phyloP scores from a whole-genome alignment of 2,888 invertebrate genomes.

The Oscheius sp. region DNA sequence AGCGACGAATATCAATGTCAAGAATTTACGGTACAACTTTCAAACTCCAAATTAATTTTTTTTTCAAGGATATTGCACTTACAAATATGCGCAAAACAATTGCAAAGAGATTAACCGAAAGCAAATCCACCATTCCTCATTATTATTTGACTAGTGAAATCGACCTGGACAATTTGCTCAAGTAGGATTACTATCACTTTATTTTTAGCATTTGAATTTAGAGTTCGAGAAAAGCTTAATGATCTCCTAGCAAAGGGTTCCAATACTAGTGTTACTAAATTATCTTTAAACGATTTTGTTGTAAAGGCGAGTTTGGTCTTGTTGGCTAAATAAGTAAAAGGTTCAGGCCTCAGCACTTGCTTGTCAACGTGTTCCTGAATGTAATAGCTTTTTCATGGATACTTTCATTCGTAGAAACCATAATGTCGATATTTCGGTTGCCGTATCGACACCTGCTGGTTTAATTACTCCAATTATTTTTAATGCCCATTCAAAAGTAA shows the following conservation, averaged over 20 bases:
- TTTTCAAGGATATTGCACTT: constrained; percentile 47
- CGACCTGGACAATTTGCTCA: constrained; percentile 81
- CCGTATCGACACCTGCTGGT: constrained; percentile 92
- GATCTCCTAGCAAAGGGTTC: constrained; percentile 55
- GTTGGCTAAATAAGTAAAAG: neutral
- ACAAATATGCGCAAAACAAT: constrained; percentile 73
- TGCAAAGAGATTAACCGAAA: constrained; percentile 78
- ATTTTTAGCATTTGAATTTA: constrained; percentile 65
- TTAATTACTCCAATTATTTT: constrained; percentile 95
- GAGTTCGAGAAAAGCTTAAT: constrained; percentile 74
- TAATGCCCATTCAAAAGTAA: constrained; percentile 73
- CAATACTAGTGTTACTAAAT: constrained; percentile 67
- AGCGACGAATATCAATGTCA: constrained; percentile 53
- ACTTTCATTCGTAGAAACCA: constrained; percentile 75
- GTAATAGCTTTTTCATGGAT: constrained; percentile 95
- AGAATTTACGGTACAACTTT: too few species aligned
- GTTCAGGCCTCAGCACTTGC: constrained; percentile 76
- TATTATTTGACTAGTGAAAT: constrained; percentile 90
- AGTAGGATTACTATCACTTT: constrained; percentile 69
- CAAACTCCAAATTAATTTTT: too few species aligned
- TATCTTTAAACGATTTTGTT: constrained; percentile 79
- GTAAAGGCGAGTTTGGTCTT: constrained; percentile 74
- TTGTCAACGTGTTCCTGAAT: constrained; percentile 74
- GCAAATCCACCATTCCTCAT: constrained; percentile 86
- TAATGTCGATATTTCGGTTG: constrained; percentile 90